A percentile compares a stretch with the other conserved stretches of the same genome.
Conservation (phyloP, 35 echinoderm and acorn worm genomes). For the Strongylocentrotus purpuratus region DNA sequence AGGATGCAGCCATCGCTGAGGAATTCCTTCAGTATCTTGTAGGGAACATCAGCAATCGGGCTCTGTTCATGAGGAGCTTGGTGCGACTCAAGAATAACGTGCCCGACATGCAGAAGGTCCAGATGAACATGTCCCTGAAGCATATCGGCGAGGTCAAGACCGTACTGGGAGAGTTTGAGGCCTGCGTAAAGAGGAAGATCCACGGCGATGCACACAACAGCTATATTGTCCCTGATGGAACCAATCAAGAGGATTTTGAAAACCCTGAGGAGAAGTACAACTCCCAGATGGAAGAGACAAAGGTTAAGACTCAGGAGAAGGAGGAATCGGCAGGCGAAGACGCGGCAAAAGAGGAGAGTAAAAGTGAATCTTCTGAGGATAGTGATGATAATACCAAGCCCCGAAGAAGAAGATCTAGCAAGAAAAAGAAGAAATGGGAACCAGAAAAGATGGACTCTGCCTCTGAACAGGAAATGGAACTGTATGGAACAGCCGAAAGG, state of each 20-base stretch:
- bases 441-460: neutral
- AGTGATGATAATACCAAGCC: neutral
- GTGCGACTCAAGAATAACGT: slow-evolving; percentile 11
- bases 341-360: neutral
- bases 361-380: neutral
- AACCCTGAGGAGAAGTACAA: neutral
- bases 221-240: slow-evolving; percentile 47
- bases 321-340: neutral
- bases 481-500: too few relatives aligned
- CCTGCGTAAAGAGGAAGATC: slow-evolving; percentile 35
- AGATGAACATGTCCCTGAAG: slow-evolving; percentile 49
- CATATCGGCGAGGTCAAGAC: slow-evolving; percentile 42
- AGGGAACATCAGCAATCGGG: slow-evolving; percentile 23
- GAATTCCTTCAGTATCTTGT: slow-evolving; percentile 58
- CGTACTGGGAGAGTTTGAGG: slow-evolving; percentile 55
- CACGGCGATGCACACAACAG: slow-evolving; percentile 47
- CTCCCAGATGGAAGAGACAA: neutral
- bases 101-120: slow-evolving; percentile 21
- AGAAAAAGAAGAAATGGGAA: slow-evolving; percentile 49
- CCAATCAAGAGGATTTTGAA: slow-evolving; percentile 40
- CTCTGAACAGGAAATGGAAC: slow-evolving; percentile 64
- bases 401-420: neutral
- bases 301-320: neutral
- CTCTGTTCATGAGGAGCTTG: slow-evolving; percentile 28
- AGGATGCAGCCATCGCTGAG: slow-evolving; percentile 24